phyloP scores from a whole-genome alignment of 2,113 vertebrate genomes.

The Dendrocopos noguchii region DNA sequence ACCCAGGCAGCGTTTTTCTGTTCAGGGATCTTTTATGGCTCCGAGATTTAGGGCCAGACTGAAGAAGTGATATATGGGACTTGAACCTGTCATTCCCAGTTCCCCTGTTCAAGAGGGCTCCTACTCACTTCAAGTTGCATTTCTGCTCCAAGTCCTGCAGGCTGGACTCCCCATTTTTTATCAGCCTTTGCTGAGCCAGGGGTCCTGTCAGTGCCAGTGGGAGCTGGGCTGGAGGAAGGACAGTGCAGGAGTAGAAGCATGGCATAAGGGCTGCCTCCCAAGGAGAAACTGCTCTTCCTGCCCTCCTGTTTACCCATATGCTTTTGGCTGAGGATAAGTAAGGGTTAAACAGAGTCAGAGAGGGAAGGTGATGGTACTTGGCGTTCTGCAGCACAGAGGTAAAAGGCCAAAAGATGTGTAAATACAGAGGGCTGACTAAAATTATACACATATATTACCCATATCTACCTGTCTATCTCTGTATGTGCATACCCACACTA shows the following conservation, averaged over 20 bases:
- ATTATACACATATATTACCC: not conserved
- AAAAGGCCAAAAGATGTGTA: not conserved
- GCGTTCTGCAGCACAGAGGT: not conserved
- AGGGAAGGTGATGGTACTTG: not conserved
- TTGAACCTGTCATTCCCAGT: not conserved
- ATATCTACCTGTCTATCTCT: not conserved
- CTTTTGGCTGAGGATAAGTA: not conserved
- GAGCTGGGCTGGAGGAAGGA: not conserved
- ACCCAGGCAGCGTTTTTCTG: not conserved
- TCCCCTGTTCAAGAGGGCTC: not conserved
- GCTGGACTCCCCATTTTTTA: not conserved
- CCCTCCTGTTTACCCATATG: not conserved
- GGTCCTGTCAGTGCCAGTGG: accelerated
- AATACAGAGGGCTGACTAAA: not conserved
- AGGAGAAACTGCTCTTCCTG: not conserved
- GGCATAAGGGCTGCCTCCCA: accelerated
- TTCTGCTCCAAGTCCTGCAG: not conserved
- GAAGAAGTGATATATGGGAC: not conserved
- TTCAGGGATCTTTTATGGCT: not conserved
- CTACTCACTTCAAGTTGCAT: not conserved
- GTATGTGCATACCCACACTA: not conserved
- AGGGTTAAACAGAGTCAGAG: not conserved
- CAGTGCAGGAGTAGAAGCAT: accelerated
- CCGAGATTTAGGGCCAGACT: not conserved
- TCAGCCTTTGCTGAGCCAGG: not conserved